These are phyloP conservation scores for Apantesis nais DNA, from an alignment of 2,888 invertebrate species.

Conservation along the genomic window DNA sequence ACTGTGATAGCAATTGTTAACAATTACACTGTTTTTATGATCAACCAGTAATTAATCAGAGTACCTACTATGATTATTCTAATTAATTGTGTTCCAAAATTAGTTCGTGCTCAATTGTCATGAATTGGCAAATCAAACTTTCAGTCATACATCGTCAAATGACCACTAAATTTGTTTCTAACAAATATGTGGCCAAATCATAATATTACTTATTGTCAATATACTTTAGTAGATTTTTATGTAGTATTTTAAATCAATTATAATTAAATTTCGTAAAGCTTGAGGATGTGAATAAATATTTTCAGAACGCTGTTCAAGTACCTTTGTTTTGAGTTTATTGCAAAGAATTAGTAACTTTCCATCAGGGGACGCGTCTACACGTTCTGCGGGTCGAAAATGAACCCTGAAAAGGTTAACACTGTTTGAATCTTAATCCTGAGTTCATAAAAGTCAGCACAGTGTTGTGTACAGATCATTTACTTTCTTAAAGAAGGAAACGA, in stretches of 20 bases:
- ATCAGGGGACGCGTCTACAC: too few species aligned
- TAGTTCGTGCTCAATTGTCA: slow-evolving; percentile 14
- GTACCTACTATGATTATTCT: slow-evolving; percentile 13
- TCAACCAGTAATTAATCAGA: slow-evolving; percentile 9
- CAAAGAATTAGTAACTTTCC: too few species aligned
- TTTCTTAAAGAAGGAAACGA: too few species aligned
- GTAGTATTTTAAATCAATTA: background rate
- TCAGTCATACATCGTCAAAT: slow-evolving; percentile 1
- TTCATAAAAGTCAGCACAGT: too few species aligned
- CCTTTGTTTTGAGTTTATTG: too few species aligned
- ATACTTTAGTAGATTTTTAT: background rate
- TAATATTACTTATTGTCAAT: background rate
- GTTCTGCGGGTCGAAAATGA: too few species aligned
- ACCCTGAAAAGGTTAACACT: too few species aligned
- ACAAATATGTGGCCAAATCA: background rate
- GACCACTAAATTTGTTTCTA: slow-evolving; percentile 1
- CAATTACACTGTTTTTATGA: background rate
- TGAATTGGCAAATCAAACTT: slow-evolving; percentile 8
- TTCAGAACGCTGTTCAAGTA: too few species aligned
- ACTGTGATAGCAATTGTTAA: background rate
- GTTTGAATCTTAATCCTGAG: too few species aligned
- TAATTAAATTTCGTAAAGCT: too few species aligned
- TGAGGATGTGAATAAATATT: too few species aligned
- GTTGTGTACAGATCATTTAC: too few species aligned
- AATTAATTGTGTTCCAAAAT: slow-evolving; percentile 15